Evolutionary conservation across 2,888 invertebrate species (phyloP).

Genomic region (Dioctria linearis): DNA sequence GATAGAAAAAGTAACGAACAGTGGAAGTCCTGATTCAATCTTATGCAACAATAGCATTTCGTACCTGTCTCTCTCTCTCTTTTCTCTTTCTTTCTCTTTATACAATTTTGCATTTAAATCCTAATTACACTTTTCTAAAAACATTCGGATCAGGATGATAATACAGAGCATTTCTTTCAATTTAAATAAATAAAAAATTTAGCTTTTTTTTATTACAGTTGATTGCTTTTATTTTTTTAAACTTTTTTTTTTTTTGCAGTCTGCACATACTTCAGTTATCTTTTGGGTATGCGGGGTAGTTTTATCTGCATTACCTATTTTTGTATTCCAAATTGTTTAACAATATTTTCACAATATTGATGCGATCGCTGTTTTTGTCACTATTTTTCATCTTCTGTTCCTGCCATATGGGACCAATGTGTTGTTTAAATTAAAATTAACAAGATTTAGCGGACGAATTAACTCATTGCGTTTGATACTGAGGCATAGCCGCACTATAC

Average conservation of each 20-base stretch:
- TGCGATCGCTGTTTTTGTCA: constrained; percentile 4
- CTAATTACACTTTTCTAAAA: constrained; percentile 38
- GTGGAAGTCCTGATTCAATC: constrained; percentile 10
- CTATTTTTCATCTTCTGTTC: constrained; percentile 18
- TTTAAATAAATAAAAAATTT: constrained; percentile 46
- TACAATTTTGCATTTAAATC: constrained; percentile 27
- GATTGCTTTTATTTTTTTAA: constrained; percentile 44
- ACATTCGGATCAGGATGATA: constrained; percentile 34
- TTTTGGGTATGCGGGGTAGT: not conserved
- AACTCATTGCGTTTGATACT: constrained; percentile 88
- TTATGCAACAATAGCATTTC: constrained; percentile 36
- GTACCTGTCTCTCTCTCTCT: constrained; percentile 46
- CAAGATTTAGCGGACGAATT: constrained; percentile 28
- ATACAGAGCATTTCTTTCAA: constrained; percentile 14
- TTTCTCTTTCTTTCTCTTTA: not conserved
- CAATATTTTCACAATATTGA: constrained; percentile 38
- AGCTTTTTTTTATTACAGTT: constrained; percentile 39
- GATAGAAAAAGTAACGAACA: constrained; percentile 20
- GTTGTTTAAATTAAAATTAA: constrained; percentile 34
- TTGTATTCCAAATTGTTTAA: constrained; percentile 17
- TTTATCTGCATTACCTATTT: not conserved
- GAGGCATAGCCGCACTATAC: constrained; percentile 82
- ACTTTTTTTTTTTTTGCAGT: constrained; percentile 32
- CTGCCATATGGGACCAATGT: constrained; percentile 10
- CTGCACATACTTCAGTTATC: constrained; percentile 47